These are phyloP conservation scores for Ips typographus DNA, from an alignment of 1,140 invertebrate genomes.

Conservation along the genomic window DNA sequence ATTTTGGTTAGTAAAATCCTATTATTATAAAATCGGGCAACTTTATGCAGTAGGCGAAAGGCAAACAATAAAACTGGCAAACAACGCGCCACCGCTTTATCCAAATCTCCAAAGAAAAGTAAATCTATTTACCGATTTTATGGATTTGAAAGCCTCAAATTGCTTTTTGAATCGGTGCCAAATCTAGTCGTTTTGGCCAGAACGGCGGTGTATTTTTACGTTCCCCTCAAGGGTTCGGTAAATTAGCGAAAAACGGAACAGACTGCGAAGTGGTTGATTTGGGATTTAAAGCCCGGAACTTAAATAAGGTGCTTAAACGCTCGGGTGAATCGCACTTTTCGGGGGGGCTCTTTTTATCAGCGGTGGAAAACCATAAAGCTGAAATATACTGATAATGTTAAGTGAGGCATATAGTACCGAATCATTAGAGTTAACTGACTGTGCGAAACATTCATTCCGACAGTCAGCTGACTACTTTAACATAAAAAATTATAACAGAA, in stretches of 20 bases:
- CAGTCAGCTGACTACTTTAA: too few species aligned
- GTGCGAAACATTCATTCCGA: too few species aligned
- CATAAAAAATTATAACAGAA: too few species aligned
- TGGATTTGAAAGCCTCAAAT: constrained; percentile 33
- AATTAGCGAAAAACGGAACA: constrained; percentile 28
- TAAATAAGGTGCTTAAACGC: background rate
- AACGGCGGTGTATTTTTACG: constrained; percentile 23
- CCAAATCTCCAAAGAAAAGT: constrained; percentile 31
- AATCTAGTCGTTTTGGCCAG: constrained; percentile 18
- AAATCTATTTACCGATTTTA: constrained; percentile 32
- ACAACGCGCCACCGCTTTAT: constrained; percentile 16
- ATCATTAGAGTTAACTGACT: too few species aligned
- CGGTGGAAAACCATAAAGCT: too few species aligned
- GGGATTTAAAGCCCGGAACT: background rate
- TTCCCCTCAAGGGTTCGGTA: constrained; percentile 21
- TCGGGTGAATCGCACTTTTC: too few species aligned
- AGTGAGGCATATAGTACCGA: too few species aligned
- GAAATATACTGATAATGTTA: too few species aligned
- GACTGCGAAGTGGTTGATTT: constrained; percentile 6
- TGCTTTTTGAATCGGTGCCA: constrained; percentile 32
- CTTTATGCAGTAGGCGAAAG: constrained; percentile 13
- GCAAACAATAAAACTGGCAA: constrained; percentile 5
- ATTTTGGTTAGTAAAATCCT: too few species aligned
- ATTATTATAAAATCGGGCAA: background rate
- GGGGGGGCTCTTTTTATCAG: too few species aligned